Conservation (phyloP, 2,797 vertebrate species). For the Poliocrania exsul region DNA sequence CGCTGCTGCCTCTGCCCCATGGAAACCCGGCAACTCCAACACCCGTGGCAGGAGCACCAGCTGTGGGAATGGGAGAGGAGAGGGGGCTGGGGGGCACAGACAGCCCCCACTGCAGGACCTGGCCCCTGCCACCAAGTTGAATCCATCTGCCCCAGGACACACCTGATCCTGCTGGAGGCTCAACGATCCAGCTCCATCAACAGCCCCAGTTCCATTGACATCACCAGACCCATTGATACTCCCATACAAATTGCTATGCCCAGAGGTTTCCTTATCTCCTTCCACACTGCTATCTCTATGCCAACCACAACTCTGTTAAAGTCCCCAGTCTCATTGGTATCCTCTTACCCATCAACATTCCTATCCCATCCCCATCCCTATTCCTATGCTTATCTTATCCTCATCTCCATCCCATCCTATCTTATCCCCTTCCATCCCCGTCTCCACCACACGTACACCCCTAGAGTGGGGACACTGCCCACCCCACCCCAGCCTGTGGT, state of each 20-base stretch:
- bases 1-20: constrained; percentile 59
- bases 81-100: not conserved
- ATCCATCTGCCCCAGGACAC: not conserved
- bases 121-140: not conserved
- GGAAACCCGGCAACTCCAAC: constrained; percentile 83
- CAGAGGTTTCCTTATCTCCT: not conserved
- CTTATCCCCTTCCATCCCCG: not conserved
- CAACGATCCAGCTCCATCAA: not conserved
- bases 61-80: constrained; percentile 43
- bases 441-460: accelerated
- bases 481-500: not conserved
- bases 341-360: not conserved
- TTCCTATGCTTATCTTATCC: too few relatives aligned
- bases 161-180: not conserved
- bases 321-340: not conserved
- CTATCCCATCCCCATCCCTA: too few relatives aligned
- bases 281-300: not conserved
- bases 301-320: not conserved
- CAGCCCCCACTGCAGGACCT: not conserved
- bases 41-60: constrained; percentile 84
- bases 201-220: not conserved
- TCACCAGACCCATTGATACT: not conserved
- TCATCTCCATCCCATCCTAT: too few relatives aligned
- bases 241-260: not conserved
- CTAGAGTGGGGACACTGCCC: not conserved